Evolutionary conservation across 1,140 invertebrate species (phyloP), one percentile per base, ranked within the genome.

Genomic region (Drosophila subpulchrella): DNA sequence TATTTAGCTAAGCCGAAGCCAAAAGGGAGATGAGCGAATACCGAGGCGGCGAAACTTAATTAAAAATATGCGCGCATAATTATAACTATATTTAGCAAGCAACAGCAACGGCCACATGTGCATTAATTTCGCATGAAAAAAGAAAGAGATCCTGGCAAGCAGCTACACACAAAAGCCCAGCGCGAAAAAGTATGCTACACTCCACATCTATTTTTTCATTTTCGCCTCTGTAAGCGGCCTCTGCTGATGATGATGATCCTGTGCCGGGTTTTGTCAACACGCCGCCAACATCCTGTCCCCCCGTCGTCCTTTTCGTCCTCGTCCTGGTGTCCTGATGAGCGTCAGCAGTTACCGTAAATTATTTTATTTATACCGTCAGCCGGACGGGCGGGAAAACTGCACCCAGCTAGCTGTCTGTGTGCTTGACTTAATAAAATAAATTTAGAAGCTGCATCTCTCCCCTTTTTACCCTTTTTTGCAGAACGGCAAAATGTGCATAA

Each of bases 391-490:
- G 68, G 41, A 7, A 72, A 62, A 70, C 57, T 50, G 59, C 65
- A 66, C 66, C 56, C 78, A 44, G 51, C 50, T 67, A 67, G 59
- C 81, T 88, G 84, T 88, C 81, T 84, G 81, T 90, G 84, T 89
- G 84, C 85, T 89, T 89, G 84, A 89, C 84, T 89, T 89, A 89
- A 89, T 89, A 89, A 89, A 89, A 89, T 89, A 89, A 89, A 89
- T 89, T 89, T 89, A 89, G 84, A 84, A 89, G 51, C 68, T 78
- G 83, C 81, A 42, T 60, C 53, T 24, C 15, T 12, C 20, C 24
- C 24, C 20, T 44, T 8, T 13, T 10, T 17, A 41, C 34, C 24
- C 55, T 38, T 53, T 81, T 36, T 63, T 20, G 78, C 65, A 67
- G 76, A 81, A 82, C 61, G 78, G 78, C 79, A 78, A 88, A 86